A percentile compares a stretch with the other conserved stretches of the same genome.
phyloP scores from a whole-genome alignment of 2,113 vertebrate species.

The Andinoacara biseriatus region DNA sequence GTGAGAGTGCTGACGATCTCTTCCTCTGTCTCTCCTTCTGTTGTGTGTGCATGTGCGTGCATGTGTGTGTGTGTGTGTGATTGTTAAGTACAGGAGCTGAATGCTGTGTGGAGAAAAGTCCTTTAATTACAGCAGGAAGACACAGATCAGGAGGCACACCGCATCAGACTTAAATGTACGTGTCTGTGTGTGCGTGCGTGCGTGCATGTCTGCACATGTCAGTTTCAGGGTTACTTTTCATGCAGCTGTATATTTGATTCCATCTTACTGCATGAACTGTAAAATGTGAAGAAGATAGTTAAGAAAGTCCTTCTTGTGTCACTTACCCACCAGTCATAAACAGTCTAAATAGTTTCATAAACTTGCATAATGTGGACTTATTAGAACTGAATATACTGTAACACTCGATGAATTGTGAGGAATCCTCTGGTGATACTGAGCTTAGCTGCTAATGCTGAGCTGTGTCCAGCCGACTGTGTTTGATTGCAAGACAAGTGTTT shows the following conservation, averaged over 20 bases:
- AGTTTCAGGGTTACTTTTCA: constrained; percentile 11
- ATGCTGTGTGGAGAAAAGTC: constrained; percentile 58
- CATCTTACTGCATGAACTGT: neutral
- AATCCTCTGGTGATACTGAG: neutral
- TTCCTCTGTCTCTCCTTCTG: constrained; percentile 38
- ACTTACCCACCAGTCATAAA: neutral
- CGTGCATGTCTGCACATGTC: constrained; percentile 19
- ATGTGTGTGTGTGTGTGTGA: constrained; percentile 28
- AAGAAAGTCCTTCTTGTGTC: neutral
- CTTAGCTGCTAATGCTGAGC: neutral
- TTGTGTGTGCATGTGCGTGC: constrained; percentile 36
- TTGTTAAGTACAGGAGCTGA: constrained; percentile 79
- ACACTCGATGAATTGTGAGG: neutral
- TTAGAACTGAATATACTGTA: neutral
- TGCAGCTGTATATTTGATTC: neutral
- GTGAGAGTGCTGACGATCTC: constrained; percentile 59
- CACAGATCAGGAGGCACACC: constrained; percentile 64
- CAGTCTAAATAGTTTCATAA: neutral
- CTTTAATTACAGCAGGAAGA: constrained; percentile 84
- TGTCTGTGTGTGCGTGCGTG: neutral
- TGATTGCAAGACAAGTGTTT: neutral
- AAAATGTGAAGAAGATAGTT: neutral
- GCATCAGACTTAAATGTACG: constrained; percentile 54
- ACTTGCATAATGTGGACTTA: neutral
- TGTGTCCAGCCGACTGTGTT: neutral